Evolutionary conservation across 1,140 invertebrate genomes (phyloP).

Genomic region (Drosophila albomicans): DNA sequence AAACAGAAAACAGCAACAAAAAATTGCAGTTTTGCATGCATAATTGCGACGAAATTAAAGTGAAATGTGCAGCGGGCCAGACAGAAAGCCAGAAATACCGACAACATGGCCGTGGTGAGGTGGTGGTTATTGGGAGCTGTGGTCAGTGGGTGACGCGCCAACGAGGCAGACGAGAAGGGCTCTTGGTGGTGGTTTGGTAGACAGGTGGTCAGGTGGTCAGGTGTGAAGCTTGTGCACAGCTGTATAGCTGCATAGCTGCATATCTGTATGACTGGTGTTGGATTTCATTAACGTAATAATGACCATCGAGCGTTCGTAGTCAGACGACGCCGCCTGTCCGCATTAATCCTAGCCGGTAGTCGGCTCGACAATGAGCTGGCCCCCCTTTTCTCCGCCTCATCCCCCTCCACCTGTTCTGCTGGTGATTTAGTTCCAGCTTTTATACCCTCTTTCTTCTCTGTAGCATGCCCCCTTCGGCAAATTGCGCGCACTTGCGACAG

Average conservation of each 20-base stretch:
- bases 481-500: conserved; percentile 73
- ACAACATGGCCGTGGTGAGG: conserved; percentile 2
- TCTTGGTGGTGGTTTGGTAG: background rate
- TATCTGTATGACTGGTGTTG: conserved; percentile 74
- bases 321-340: conserved; percentile 44
- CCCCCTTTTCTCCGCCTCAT: background rate
- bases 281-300: conserved; percentile 83
- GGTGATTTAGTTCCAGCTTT: conserved; percentile 11
- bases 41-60: conserved; percentile 81
- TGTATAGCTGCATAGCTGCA: conserved; percentile 40
- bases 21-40: conserved; percentile 81
- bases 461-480: conserved; percentile 41
- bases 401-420: background rate
- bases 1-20: conserved; percentile 58
- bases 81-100: background rate
- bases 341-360: conserved; percentile 66
- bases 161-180: conserved; percentile 51
- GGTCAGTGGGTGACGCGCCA: conserved; percentile 60
- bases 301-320: conserved; percentile 52
- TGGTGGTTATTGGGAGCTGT: conserved; percentile 11
- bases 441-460: background rate
- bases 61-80: conserved; percentile 61
- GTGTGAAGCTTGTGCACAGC: conserved; percentile 76
- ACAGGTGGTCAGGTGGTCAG: conserved; percentile 64
- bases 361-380: conserved; percentile 30